Percentiles rank a stretch among this genome's conserved stretches.
Evolutionary conservation across 2,797 vertebrate species (phyloP).

Genomic region (Anguilla anguilla): DNA sequence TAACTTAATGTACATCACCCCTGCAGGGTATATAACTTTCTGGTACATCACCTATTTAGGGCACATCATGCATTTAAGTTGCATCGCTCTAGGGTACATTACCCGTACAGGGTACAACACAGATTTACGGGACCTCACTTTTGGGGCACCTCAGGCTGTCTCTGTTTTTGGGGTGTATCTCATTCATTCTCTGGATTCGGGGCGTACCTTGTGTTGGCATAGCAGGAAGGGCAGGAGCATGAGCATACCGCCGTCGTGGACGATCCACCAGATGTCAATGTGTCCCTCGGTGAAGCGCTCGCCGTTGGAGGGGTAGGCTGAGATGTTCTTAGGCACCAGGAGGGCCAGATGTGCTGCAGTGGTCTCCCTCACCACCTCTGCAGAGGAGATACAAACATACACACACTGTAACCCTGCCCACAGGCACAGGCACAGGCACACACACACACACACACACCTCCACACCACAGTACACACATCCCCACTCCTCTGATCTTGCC

Average conservation of each 20-base stretch:
- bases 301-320: slow-evolving; percentile 90
- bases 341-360: slow-evolving; percentile 89
- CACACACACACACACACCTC: slow-evolving; percentile 2
- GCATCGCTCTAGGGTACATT: not conserved
- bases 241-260: slow-evolving; percentile 96
- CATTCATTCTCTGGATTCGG: not conserved
- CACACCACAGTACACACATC: not conserved
- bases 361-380: slow-evolving; percentile 94
- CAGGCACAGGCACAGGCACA: not conserved
- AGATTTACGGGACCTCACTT: not conserved
- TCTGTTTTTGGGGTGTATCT: not conserved
- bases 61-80: not conserved
- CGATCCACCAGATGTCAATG: slow-evolving; percentile 98
- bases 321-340: slow-evolving; percentile 92
- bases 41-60: not conserved
- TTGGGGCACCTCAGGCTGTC: not conserved
- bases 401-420: not conserved
- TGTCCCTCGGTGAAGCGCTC: slow-evolving; percentile 96
- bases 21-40: not conserved
- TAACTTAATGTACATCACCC: not conserved
- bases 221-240: slow-evolving; percentile 98
- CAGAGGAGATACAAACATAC: slow-evolving; percentile 24
- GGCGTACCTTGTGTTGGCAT: slow-evolving; percentile 87
- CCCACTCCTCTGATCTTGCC: not conserved
- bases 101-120: not conserved